Percentiles rank a stretch among this genome's conserved stretches.
Evolutionary conservation across 2,797 vertebrate genomes (phyloP).

Genomic region (Buphagus erythrorhynchus): DNA sequence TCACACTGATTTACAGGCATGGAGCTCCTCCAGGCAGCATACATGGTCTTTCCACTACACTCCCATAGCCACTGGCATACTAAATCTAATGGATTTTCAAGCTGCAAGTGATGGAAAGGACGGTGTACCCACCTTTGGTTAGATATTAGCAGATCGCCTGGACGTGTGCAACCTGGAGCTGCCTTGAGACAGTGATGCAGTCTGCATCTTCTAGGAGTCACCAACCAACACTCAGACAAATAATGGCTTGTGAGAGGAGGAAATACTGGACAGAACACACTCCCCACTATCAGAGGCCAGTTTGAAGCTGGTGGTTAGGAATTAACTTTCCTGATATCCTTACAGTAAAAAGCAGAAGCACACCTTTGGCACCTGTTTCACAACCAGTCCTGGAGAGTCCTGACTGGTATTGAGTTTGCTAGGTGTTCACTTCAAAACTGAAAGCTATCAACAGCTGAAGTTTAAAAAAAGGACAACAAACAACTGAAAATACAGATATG

Average conservation of each 20-base stretch:
- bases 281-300: background rate
- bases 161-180: background rate
- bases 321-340: background rate
- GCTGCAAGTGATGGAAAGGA: background rate
- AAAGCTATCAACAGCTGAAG: conserved; percentile 2
- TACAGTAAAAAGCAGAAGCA: background rate
- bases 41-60: background rate
- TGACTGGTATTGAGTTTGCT: background rate
- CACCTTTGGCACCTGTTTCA: background rate
- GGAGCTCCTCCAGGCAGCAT: background rate
- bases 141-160: background rate
- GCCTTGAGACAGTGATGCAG: background rate
- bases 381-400: background rate
- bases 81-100: background rate
- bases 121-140: background rate
- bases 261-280: background rate
- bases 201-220: background rate
- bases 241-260: background rate
- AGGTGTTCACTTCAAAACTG: background rate
- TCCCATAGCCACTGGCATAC: background rate
- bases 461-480: background rate
- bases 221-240: background rate
- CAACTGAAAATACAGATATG: background rate
- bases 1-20: background rate
- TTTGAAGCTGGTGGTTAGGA: background rate